A percentile compares a stretch with the other conserved stretches of the same genome.
These are phyloP conservation scores for Micrastur ruficollis DNA, from an alignment of 2,797 vertebrate genomes.

Conservation along the genomic window DNA sequence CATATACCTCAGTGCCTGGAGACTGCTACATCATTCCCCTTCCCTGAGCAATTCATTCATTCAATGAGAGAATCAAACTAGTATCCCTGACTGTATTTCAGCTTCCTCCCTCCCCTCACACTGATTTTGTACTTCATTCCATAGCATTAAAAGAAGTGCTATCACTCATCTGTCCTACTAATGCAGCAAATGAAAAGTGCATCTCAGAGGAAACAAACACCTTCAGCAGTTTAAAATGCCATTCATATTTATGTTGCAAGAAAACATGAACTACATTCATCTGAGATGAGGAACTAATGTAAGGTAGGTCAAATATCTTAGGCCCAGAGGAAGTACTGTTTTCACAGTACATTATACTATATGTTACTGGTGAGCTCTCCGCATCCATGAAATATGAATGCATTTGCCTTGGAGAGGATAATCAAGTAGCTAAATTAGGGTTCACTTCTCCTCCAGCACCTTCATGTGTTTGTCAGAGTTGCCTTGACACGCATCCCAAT, in stretches of 20 bases:
- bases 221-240: background rate
- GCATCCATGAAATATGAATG: background rate
- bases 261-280: background rate
- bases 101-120: background rate
- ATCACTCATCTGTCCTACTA: background rate
- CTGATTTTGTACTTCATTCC: background rate
- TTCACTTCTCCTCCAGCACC: background rate
- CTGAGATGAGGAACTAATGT: background rate
- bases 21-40: background rate
- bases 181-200: conserved; percentile 30
- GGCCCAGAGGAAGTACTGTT: background rate
- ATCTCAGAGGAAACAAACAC: background rate
- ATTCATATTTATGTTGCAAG: background rate
- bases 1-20: background rate
- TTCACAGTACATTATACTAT: background rate
- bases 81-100: background rate
- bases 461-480: background rate
- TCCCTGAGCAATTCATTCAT: background rate
- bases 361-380: background rate
- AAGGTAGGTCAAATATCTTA: background rate
- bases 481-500: background rate
- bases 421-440: background rate
- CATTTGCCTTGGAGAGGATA: background rate
- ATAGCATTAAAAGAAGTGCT: background rate
- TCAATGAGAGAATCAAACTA: background rate